Evolutionary conservation across 2,113 vertebrate genomes (phyloP).

Genomic region (Aegithalos caudatus): DNA sequence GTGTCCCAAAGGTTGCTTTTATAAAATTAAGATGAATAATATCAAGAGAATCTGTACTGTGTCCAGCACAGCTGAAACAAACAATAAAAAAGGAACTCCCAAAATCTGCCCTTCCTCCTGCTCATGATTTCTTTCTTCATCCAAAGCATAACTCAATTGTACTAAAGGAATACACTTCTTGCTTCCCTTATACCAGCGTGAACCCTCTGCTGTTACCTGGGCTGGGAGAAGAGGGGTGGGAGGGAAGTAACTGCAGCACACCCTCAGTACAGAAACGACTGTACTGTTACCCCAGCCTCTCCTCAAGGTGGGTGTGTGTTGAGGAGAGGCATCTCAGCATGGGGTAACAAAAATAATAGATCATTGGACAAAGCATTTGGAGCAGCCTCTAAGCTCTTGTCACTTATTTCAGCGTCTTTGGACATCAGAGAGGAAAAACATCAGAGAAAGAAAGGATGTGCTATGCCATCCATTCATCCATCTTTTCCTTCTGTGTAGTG

Average conservation of each 20-base stretch:
- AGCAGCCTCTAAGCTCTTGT: neutral
- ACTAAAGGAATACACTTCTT: neutral
- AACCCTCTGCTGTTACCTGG: neutral
- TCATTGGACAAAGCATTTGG: neutral
- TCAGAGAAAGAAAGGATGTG: neutral
- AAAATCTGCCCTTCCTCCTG: rapidly evolving
- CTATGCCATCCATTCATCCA: neutral
- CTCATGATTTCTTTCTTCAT: neutral
- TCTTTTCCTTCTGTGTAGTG: neutral
- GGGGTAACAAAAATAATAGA: neutral
- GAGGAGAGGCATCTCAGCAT: too few relatives aligned
- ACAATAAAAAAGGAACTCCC: neutral
- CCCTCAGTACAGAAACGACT: neutral
- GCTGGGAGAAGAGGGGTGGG: neutral
- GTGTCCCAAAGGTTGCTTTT: neutral
- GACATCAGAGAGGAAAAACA: neutral
- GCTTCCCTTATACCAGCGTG: rapidly evolving
- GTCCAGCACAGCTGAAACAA: neutral
- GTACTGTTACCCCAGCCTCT: neutral
- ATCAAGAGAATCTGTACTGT: neutral
- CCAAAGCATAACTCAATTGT: neutral
- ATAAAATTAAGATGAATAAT: neutral
- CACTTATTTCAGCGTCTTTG: neutral
- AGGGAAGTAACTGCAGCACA: neutral
- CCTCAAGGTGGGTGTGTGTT: neutral